Evolutionary conservation across 2,113 vertebrate genomes (phyloP).

Genomic region (Coreoperca whiteheadi): DNA sequence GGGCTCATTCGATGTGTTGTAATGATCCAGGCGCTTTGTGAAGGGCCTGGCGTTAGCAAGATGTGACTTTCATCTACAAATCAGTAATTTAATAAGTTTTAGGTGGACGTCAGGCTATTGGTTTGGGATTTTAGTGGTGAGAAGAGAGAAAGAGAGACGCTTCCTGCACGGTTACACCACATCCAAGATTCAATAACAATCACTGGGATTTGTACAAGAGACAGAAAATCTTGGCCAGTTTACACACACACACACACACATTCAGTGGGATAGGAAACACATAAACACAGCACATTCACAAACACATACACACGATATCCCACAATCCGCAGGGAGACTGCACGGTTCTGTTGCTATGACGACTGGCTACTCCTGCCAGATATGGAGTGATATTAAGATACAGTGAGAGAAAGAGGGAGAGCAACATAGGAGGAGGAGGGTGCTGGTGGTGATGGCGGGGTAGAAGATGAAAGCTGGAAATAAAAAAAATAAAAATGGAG

Average conservation of each 20-base stretch:
- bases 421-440: conserved; percentile 50
- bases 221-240: conserved; percentile 52
- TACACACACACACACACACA: conserved; percentile 30
- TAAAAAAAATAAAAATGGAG: conserved; percentile 28
- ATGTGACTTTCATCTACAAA: conserved; percentile 24
- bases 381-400: conserved; percentile 81
- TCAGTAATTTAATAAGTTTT: conserved; percentile 56
- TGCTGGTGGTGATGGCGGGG: conserved; percentile 22
- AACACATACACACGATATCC: conserved; percentile 77
- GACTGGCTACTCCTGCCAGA: conserved; percentile 86
- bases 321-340: conserved; percentile 85
- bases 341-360: conserved; percentile 87
- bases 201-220: conserved; percentile 54
- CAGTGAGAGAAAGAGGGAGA: conserved; percentile 73
- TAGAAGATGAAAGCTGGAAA: conserved; percentile 38
- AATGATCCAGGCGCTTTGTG: conserved; percentile 21
- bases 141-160: conserved; percentile 25
- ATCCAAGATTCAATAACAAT: conserved; percentile 58
- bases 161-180: conserved; percentile 19
- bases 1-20: conserved; percentile 15
- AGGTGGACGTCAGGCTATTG: conserved; percentile 34
- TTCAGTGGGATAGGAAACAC: conserved; percentile 35
- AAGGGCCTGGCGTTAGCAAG: neutral
- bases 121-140: conserved; percentile 30
- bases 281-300: conserved; percentile 64